phyloP scores from a whole-genome alignment of 2,113 vertebrate species.

The Callocephalon fimbriatum region DNA sequence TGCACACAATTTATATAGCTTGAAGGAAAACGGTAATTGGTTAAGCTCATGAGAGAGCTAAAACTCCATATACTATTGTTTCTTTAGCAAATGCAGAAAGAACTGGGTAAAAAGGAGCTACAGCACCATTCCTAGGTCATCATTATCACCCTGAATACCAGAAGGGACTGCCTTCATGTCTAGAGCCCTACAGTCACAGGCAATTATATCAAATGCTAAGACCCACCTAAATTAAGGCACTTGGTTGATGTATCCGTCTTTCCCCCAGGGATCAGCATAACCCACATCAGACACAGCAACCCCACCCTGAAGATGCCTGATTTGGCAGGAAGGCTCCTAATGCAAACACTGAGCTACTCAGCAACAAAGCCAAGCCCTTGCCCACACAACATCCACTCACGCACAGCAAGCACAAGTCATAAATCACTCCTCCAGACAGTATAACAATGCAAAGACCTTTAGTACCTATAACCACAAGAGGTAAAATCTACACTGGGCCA shows the following conservation, averaged over 20 bases:
- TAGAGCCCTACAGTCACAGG: not conserved
- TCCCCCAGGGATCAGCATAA: not conserved
- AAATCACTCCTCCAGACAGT: slow-evolving; percentile 10
- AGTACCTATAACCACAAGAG: slow-evolving; percentile 1
- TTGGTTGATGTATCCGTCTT: not conserved
- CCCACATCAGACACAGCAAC: not conserved
- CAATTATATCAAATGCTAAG: not conserved
- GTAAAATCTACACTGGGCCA: not conserved
- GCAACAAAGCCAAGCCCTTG: not conserved
- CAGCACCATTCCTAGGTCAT: not conserved
- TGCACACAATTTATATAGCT: slow-evolving; percentile 49
- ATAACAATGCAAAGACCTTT: not conserved
- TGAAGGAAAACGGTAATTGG: slow-evolving; percentile 66
- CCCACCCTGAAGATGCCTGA: not conserved
- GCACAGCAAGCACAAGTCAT: not conserved
- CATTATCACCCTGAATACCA: not conserved
- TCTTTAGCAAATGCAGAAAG: not conserved
- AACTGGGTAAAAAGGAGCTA: not conserved
- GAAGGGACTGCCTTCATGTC: not conserved
- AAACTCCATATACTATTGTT: not conserved
- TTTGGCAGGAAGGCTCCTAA: not conserved
- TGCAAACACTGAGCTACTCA: not conserved
- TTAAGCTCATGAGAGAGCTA: slow-evolving; percentile 18
- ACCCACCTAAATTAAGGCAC: not conserved
- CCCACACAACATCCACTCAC: not conserved